Evolutionary conservation across 2,113 vertebrate genomes (phyloP).

Genomic region (Dromas ardeola): DNA sequence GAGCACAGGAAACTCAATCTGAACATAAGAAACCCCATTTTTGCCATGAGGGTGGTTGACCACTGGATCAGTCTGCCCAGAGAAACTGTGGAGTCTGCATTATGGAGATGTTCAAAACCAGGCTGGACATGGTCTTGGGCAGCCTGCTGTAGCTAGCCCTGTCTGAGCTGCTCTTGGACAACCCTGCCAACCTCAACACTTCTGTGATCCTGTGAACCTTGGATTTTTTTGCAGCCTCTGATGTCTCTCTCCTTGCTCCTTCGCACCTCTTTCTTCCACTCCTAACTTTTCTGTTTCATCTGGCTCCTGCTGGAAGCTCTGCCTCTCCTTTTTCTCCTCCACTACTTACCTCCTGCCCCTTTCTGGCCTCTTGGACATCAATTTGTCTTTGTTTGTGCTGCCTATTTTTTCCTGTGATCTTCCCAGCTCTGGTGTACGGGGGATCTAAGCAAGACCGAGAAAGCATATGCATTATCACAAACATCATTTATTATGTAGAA

Average conservation of each 20-base stretch:
- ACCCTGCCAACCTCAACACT: not conserved
- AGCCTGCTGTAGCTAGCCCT: not conserved
- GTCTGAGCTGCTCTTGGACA: not conserved
- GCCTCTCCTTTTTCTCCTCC: not conserved
- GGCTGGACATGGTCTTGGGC: not conserved
- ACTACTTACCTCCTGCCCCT: not conserved
- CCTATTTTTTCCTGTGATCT: not conserved
- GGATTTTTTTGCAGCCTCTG: not conserved
- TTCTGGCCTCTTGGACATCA: not conserved
- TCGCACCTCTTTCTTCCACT: not conserved
- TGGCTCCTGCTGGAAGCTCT: not conserved
- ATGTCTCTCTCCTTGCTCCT: not conserved
- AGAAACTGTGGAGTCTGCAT: not conserved
- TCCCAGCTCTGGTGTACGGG: not conserved
- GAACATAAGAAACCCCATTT: not conserved
- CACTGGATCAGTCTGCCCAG: not conserved
- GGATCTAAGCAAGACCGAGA: not conserved
- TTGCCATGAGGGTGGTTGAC: not conserved
- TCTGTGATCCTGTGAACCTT: not conserved
- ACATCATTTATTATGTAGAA: not conserved
- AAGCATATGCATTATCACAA: not conserved
- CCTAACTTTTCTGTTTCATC: not conserved
- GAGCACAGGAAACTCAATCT: not conserved
- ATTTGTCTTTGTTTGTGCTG: not conserved
- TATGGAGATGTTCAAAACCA: not conserved